Base-by-base conservation (phyloP, 1,140 invertebrate genomes). In the Bicyclus anynana region DNA sequence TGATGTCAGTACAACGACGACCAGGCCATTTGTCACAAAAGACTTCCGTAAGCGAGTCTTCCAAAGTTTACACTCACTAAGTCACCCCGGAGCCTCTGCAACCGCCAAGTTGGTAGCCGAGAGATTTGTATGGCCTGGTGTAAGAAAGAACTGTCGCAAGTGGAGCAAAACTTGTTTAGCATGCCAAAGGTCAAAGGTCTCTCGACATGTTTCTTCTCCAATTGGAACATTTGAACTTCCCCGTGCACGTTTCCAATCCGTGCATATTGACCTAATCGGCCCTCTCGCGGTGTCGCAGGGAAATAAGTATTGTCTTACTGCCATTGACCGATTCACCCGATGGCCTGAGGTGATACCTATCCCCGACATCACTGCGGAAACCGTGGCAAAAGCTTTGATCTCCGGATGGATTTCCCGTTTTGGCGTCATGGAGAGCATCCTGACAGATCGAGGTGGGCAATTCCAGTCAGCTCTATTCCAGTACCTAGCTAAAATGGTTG, bases 271-370 rank as follows among this genome's bases (percentile, higher is more conserved):
- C 29, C 13, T 61, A 4, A 49, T 61, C 12, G 59, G 59, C 9
- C 59, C 53, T 5, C 40, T 61, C n/a, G 52, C 59, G 1, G 6
- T 29, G n/a, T 61, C 53, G 10, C 46, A 51, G 12, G 59, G 53
- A 10, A 26, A 46, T 16, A 27, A 53, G 1, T 61, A 61, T 14
- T 65, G 62, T 12, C 10, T 65, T 2, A 65, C 62, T 12, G 53
- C 49, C 0, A 49, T 65, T 9, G 49, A 51, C n/a, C 33, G 49
- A n/a, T 51, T 51, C 26, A 51, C 49, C 5, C 33, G 49, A 6
- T 65, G 57, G 57, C 52, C 53, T 1, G 62, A 65, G 26, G 62
- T 40, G 1, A 33, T 14, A 38, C 62, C 62, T 1, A 59, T 65
- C 26, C 12, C 18, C 0, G 53, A 56, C 7, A 65, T 65, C 2